A percentile compares a stretch with the other conserved stretches of the same genome.
Conservation (phyloP, 2,888 invertebrate genomes). For the Amblyjoppa fuscipennis region DNA sequence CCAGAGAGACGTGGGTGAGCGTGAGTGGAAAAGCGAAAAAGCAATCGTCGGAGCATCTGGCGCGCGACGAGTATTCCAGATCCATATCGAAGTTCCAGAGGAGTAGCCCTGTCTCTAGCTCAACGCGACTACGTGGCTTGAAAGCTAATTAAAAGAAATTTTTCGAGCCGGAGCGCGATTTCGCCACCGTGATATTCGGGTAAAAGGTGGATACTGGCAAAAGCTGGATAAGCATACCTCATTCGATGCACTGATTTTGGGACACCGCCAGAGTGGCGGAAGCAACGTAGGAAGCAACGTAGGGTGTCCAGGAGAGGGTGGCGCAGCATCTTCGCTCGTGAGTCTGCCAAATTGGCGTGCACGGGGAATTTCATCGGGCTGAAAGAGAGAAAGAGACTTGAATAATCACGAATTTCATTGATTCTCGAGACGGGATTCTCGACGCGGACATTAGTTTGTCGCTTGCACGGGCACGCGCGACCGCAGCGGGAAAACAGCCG, state of each 20-base stretch:
- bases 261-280: slow-evolving; percentile 71
- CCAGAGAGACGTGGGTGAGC: not conserved
- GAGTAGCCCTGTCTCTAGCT: slow-evolving; percentile 38
- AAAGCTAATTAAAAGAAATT: slow-evolving; percentile 70
- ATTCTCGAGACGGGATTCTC: slow-evolving; percentile 70
- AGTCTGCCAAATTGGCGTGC: slow-evolving; percentile 77
- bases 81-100: slow-evolving; percentile 31
- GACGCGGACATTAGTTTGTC: slow-evolving; percentile 24
- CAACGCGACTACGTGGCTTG: slow-evolving; percentile 65
- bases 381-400: slow-evolving; percentile 64
- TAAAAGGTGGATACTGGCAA: slow-evolving; percentile 4
- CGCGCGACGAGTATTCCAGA: slow-evolving; percentile 11
- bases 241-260: slow-evolving; percentile 71
- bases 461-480: not conserved
- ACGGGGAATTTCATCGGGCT: slow-evolving; percentile 68
- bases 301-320: slow-evolving; percentile 39
- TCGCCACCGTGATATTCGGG: slow-evolving; percentile 32
- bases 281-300: slow-evolving; percentile 23
- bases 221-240: slow-evolving; percentile 33
- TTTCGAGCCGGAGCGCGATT: slow-evolving; percentile 57
- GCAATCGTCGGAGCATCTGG: slow-evolving; percentile 7
- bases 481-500: slow-evolving; percentile 17
- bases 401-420: slow-evolving; percentile 76
- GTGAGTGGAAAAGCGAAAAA: not conserved
- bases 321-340: slow-evolving; percentile 59